These are phyloP conservation scores for Oophaga sylvatica DNA, from an alignment of 2,797 vertebrate genomes.

Conservation along the genomic window DNA sequence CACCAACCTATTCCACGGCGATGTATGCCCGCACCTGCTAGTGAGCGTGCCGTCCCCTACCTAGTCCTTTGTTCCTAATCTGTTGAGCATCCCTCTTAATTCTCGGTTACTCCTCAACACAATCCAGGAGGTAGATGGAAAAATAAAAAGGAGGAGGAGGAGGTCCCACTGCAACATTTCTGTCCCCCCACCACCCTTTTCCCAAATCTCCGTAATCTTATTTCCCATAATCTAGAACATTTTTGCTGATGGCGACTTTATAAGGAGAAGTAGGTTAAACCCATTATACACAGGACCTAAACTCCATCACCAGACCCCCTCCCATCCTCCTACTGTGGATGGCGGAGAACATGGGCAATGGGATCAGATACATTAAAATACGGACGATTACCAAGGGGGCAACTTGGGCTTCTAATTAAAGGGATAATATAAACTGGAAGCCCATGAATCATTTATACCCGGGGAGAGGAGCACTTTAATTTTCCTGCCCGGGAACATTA, in stretches of 20 bases:
- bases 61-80: not conserved
- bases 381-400: constrained; percentile 32
- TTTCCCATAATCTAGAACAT: constrained; percentile 3
- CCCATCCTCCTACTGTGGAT: not conserved
- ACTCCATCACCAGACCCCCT: not conserved
- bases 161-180: not conserved
- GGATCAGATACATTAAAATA: constrained; percentile 4
- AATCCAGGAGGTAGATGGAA: no score
- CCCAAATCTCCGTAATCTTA: constrained; percentile 22
- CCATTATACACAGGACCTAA: not conserved
- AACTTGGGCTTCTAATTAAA: constrained; percentile 48
- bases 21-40: no score
- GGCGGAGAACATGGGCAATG: not conserved
- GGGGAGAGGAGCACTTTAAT: constrained; percentile 44
- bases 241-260: constrained; percentile 9
- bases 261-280: constrained; percentile 33
- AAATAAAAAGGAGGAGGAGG: not conserved
- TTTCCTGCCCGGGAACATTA: constrained; percentile 40
- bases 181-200: not conserved
- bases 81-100: not conserved
- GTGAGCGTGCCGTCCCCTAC: not conserved
- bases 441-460: constrained; percentile 55
- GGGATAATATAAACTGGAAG: constrained; percentile 13
- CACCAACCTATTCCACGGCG: not conserved
- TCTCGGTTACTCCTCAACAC: not conserved